Percentiles rank a stretch among this genome's conserved stretches.
phyloP scores from a whole-genome alignment of 2,797 vertebrate genomes.

The Masticophis lateralis region DNA sequence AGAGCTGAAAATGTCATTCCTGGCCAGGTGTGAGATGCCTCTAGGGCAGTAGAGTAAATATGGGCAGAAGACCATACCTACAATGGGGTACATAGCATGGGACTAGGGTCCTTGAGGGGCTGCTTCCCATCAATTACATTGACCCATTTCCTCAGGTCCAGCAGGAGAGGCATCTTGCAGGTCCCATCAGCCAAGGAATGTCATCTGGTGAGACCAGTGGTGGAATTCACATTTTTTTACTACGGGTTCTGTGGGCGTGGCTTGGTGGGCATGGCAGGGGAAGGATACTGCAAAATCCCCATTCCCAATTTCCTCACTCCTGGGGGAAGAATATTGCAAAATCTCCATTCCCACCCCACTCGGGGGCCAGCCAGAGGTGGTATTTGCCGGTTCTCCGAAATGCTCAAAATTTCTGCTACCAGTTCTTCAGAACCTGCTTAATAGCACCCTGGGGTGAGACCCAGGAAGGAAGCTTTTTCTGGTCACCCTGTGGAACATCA shows the following conservation, averaged over 20 bases:
- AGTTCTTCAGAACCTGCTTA: too few relatives aligned
- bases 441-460: neutral
- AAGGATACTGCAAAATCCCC: too few relatives aligned
- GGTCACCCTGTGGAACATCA: neutral
- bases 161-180: neutral
- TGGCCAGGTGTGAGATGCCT: neutral
- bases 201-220: neutral
- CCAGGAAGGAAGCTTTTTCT: neutral
- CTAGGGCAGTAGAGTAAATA: neutral
- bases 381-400: too few relatives aligned
- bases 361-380: too few relatives aligned
- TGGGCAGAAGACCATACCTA: neutral
- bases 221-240: too few relatives aligned
- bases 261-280: too few relatives aligned
- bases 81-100: neutral
- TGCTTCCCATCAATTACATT: neutral
- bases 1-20: neutral
- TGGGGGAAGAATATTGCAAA: too few relatives aligned
- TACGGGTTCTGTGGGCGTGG: too few relatives aligned
- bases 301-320: too few relatives aligned
- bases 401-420: too few relatives aligned
- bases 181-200: neutral
- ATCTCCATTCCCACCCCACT: too few relatives aligned
- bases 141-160: neutral
- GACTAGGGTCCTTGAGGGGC: neutral